These are phyloP conservation scores for Lysiphlebus fabarum DNA, from an alignment of 1,140 invertebrate species.

Conservation along the genomic window DNA sequence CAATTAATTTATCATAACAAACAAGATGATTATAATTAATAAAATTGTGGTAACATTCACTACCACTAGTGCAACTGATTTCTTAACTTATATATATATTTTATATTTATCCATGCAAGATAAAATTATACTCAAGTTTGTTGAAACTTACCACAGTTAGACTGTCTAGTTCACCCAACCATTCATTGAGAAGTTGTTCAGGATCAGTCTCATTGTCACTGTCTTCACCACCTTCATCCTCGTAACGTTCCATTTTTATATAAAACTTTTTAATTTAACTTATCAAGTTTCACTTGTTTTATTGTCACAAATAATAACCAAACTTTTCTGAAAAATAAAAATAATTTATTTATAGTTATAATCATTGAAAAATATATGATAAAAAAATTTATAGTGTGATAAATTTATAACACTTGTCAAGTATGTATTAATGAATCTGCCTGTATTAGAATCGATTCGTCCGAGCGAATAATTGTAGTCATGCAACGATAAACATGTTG, in stretches of 20 bases:
- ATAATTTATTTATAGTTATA: no score
- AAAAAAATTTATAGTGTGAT: background rate
- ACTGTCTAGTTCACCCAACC: constrained; percentile 65
- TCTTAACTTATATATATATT: background rate
- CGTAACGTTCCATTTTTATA: constrained; percentile 49
- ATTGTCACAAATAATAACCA: no score
- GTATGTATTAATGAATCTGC: constrained; percentile 31
- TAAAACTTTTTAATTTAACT: constrained; percentile 21
- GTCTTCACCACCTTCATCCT: constrained; percentile 53
- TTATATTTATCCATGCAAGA: background rate
- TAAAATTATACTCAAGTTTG: background rate
- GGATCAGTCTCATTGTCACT: constrained; percentile 60
- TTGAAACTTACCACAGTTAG: constrained; percentile 61
- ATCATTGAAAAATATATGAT: no score
- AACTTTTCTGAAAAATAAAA: no score
- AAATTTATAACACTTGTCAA: constrained; percentile 17
- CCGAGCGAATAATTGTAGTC: constrained; percentile 32
- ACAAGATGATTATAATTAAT: no score
- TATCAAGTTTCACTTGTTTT: background rate
- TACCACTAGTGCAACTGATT: no score
- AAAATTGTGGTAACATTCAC: no score
- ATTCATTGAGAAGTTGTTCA: constrained; percentile 63
- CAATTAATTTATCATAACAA: no score
- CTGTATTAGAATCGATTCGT: constrained; percentile 23
- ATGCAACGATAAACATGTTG: constrained; percentile 26